These are phyloP conservation scores for Halcyon malimbica DNA, from an alignment of 2,113 vertebrate genomes.

Conservation along the genomic window DNA sequence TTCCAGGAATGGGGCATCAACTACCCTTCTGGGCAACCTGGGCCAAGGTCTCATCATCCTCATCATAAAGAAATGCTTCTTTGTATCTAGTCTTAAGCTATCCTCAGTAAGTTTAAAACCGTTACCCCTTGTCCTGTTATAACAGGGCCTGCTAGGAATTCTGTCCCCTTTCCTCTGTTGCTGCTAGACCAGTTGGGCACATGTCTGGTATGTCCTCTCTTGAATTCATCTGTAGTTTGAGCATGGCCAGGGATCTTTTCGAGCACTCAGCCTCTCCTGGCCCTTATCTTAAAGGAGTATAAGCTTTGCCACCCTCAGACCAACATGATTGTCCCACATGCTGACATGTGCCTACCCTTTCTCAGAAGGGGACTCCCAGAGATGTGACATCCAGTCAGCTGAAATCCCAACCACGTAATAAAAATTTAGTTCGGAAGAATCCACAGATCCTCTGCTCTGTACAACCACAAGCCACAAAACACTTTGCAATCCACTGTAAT, in stretches of 20 bases:
- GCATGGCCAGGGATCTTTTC: neutral
- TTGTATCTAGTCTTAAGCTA: neutral
- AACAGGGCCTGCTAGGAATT: neutral
- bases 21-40: neutral
- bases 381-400: neutral
- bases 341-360: fast-evolving
- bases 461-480: slow-evolving; percentile 55
- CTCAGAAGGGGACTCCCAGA: neutral
- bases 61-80: neutral
- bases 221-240: neutral
- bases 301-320: neutral
- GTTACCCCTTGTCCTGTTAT: too few species aligned
- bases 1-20: neutral
- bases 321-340: fast-evolving
- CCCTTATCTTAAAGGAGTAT: neutral
- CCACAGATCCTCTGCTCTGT: neutral
- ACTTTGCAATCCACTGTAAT: neutral
- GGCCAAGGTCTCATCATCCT: neutral
- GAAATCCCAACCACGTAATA: neutral
- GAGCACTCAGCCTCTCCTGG: neutral
- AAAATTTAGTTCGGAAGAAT: neutral
- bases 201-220: neutral
- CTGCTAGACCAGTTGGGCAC: neutral
- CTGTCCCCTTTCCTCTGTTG: neutral
- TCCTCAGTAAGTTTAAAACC: neutral